A percentile compares a stretch with the other conserved stretches of the same genome.
These are phyloP conservation scores for Macrobrachium nipponense DNA, from an alignment of 1,140 invertebrate species.

Conservation along the genomic window DNA sequence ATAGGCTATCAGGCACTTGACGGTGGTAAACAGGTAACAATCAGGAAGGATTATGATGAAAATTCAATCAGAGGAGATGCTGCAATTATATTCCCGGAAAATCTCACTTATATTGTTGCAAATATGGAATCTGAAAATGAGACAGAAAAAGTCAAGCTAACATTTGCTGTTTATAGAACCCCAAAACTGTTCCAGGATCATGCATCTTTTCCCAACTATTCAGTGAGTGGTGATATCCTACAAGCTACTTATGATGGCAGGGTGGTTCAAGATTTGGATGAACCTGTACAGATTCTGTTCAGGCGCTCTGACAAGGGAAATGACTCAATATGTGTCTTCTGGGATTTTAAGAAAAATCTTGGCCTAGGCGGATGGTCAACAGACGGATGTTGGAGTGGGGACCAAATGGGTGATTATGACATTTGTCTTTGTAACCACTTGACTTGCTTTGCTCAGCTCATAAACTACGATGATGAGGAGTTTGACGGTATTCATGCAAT, in stretches of 20 bases:
- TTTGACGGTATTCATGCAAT: constrained; percentile 37
- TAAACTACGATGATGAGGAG: constrained; percentile 62
- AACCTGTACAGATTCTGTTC: constrained; percentile 41
- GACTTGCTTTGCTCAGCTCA: constrained; percentile 63
- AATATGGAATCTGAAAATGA: neutral
- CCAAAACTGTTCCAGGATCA: constrained; percentile 43
- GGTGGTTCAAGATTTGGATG: constrained; percentile 25
- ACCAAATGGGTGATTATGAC: constrained; percentile 14
- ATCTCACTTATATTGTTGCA: constrained; percentile 41
- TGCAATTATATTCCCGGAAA: constrained; percentile 52
- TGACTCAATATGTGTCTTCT: constrained; percentile 63
- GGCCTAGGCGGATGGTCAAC: constrained; percentile 63
- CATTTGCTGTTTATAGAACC: constrained; percentile 46
- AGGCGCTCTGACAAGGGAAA: constrained; percentile 15
- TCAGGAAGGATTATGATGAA: neutral
- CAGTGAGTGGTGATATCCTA: constrained; percentile 45
- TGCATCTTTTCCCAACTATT: constrained; percentile 14
- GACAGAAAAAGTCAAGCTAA: constrained; percentile 30
- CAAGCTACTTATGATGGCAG: constrained; percentile 46
- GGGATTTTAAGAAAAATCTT: constrained; percentile 61
- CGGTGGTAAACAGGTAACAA: constrained; percentile 1
- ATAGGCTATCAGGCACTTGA: constrained; percentile 38
- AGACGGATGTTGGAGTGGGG: constrained; percentile 59
- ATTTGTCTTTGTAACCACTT: constrained; percentile 65
- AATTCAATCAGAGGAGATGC: constrained; percentile 1